phyloP scores from a whole-genome alignment of 2,113 vertebrate species.

The Anarhynchus alexandrinus region DNA sequence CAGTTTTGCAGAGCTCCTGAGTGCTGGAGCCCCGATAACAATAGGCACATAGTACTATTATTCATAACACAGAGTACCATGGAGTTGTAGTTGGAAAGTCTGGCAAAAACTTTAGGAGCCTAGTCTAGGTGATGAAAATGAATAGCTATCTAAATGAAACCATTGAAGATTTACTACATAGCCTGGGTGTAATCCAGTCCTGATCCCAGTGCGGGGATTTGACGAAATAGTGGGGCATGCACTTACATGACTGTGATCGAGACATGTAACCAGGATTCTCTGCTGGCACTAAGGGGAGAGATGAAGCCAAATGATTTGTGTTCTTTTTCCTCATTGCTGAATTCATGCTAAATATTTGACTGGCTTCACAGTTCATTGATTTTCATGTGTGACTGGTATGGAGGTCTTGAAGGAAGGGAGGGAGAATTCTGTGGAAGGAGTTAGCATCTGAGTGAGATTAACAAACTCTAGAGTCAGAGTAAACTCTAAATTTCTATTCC shows the following conservation, averaged over 20 bases:
- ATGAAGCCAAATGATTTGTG: background rate
- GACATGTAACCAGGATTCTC: background rate
- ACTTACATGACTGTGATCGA: accelerated
- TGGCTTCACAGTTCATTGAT: background rate
- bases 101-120: background rate
- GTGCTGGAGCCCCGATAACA: background rate
- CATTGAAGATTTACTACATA: background rate
- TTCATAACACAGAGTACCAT: background rate
- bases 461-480: background rate
- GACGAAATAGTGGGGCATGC: background rate
- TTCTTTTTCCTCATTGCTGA: background rate
- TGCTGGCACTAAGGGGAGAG: background rate
- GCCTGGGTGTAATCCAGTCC: background rate
- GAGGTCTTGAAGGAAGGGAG: background rate
- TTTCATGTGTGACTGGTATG: background rate
- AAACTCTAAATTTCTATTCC: background rate
- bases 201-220: background rate
- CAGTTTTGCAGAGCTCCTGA: background rate
- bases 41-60: background rate
- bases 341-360: background rate
- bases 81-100: background rate
- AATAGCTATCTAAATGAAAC: background rate
- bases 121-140: background rate
- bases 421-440: background rate
- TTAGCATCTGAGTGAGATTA: background rate